Conservation (phyloP, 2,113 vertebrate genomes). For the Acrocephalus kingi region DNA sequence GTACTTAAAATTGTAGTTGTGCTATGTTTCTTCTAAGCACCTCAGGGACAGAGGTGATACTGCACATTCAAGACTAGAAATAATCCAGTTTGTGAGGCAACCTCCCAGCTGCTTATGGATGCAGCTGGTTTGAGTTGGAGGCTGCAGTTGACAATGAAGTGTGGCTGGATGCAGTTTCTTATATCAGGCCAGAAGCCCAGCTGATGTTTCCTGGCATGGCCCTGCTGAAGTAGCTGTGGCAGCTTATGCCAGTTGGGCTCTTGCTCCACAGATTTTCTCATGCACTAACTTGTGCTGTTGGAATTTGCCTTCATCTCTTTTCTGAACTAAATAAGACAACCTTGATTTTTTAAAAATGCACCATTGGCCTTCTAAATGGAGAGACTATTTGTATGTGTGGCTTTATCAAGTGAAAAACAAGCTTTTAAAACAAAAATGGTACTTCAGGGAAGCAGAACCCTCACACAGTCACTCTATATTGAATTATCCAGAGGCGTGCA, state of each 20-base stretch:
- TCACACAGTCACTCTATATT: background rate
- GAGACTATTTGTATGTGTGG: background rate
- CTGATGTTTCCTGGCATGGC: background rate
- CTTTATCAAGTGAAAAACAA: background rate
- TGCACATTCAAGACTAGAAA: background rate
- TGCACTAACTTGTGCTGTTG: background rate
- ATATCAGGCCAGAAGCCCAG: background rate
- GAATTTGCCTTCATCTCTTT: background rate
- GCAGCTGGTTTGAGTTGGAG: background rate
- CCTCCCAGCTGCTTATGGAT: background rate
- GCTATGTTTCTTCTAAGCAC: background rate
- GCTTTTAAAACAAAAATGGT: background rate
- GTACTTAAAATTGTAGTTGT: background rate
- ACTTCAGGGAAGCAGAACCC: background rate
- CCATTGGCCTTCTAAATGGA: background rate
- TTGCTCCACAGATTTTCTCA: background rate
- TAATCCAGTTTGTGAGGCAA: background rate
- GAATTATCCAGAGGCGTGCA: background rate
- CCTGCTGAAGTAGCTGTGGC: background rate
- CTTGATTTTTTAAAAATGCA: background rate
- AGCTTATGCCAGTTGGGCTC: background rate
- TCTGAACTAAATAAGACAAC: background rate
- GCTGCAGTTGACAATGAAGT: slow-evolving; percentile 10
- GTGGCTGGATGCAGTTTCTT: slow-evolving; percentile 5
- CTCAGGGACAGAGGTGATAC: background rate